Conservation (phyloP, 2,888 invertebrate species). For the Caenorhabditis plicata region DNA sequence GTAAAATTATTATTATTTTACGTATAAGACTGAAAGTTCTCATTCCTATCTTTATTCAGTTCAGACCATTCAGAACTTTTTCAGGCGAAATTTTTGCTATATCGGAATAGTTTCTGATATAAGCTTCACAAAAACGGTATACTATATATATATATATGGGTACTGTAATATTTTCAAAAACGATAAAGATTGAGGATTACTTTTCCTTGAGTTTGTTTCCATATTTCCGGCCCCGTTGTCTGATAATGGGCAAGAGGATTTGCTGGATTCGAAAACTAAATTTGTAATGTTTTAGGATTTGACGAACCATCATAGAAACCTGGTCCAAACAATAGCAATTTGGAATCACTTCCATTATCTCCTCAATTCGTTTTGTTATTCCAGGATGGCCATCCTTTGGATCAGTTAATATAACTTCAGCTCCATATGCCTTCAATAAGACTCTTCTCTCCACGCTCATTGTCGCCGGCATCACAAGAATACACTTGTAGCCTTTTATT, state of each 20-base stretch:
- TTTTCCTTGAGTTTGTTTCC: conserved; percentile 60
- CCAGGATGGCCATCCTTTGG: conserved; percentile 30
- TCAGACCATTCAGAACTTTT: too few species aligned
- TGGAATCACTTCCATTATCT: conserved; percentile 30
- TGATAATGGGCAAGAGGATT: conserved; percentile 58
- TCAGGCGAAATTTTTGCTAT: too few species aligned
- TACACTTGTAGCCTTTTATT: conserved; percentile 51
- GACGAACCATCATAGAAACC: conserved; percentile 47
- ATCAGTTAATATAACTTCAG: conserved; percentile 37
- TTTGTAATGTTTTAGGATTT: too few species aligned
- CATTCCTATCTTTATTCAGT: too few species aligned
- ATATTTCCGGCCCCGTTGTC: conserved; percentile 64
- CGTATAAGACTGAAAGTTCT: too few species aligned
- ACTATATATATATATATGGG: too few species aligned
- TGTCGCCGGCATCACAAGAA: conserved; percentile 63
- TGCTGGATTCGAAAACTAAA: conserved; percentile 59
- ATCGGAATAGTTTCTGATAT: too few species aligned
- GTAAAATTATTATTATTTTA: too few species aligned
- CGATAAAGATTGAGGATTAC: too few species aligned
- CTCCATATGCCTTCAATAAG: conserved; percentile 54
- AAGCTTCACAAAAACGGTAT: too few species aligned
- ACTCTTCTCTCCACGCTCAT: conserved; percentile 59
- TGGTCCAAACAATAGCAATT: conserved; percentile 42
- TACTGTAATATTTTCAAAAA: too few species aligned
- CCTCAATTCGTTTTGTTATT: conserved; percentile 19